These are phyloP conservation scores for Craterocephalus amniculus DNA, from an alignment of 2,797 vertebrate genomes.

Conservation along the genomic window DNA sequence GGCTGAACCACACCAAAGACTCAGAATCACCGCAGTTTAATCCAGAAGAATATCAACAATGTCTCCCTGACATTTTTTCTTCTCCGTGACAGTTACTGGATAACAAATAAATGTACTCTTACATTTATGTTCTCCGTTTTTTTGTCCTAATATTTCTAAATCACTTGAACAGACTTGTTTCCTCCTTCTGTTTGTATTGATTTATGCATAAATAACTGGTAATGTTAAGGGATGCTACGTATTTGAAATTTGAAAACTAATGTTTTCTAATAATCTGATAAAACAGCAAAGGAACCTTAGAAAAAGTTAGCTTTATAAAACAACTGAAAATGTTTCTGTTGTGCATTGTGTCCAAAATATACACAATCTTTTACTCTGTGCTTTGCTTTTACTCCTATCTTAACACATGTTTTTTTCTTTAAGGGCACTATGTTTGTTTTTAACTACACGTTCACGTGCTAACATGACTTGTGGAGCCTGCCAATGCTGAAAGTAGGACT, in stretches of 20 bases:
- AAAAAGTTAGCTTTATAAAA: neutral
- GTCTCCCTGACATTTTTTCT: neutral
- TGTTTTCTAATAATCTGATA: too few relatives aligned
- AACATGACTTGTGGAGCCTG: constrained; percentile 25
- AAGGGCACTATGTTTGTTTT: neutral
- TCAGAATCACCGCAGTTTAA: too few relatives aligned
- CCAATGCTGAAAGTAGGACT: constrained; percentile 31
- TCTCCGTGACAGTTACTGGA: too few relatives aligned
- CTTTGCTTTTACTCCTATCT: neutral
- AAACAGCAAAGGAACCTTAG: neutral
- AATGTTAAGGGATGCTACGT: too few relatives aligned
- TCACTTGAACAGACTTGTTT: too few relatives aligned
- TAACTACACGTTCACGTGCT: constrained; percentile 6
- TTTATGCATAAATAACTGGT: too few relatives aligned
- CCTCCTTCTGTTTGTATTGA: too few relatives aligned
- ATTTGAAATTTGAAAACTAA: too few relatives aligned
- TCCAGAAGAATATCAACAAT: neutral
- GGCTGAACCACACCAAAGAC: neutral
- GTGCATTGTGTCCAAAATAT: neutral
- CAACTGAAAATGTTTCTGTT: neutral
- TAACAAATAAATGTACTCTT: too few relatives aligned
- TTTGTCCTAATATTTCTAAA: too few relatives aligned
- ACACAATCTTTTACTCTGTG: neutral
- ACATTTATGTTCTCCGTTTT: too few relatives aligned
- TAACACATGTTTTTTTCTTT: neutral